These are phyloP conservation scores for Phrynosoma blainvillii DNA, from an alignment of 2,113 vertebrate genomes.

Conservation along the genomic window DNA sequence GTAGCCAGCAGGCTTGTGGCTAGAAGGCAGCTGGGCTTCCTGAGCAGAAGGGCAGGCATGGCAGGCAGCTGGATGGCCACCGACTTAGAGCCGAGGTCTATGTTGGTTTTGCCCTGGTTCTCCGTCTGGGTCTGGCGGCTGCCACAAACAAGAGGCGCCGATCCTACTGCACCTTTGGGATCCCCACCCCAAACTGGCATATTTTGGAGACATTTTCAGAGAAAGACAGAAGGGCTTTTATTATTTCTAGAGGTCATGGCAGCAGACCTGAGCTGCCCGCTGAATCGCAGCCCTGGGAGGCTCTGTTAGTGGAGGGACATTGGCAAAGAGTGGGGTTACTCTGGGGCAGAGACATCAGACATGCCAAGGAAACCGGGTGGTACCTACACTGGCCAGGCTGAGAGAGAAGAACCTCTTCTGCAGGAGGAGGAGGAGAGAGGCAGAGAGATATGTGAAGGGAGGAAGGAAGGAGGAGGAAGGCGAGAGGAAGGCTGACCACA, in stretches of 20 bases:
- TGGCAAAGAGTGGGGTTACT: conserved; percentile 12
- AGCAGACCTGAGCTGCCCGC: background rate
- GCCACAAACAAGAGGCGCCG: fast-evolving
- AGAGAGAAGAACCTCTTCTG: conserved; percentile 74
- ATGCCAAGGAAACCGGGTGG: conserved; percentile 24
- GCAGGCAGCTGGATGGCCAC: background rate
- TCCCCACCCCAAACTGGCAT: too few species aligned
- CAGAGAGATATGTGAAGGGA: background rate
- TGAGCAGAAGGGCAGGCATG: background rate
- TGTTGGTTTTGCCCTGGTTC: background rate
- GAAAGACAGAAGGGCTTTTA: background rate
- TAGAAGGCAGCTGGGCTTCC: background rate
- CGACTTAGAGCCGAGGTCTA: too few species aligned
- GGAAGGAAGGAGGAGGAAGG: background rate
- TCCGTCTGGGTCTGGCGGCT: too few species aligned
- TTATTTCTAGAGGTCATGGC: background rate
- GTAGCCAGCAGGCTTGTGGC: background rate
- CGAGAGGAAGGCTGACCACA: too few species aligned
- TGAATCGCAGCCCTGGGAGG: too few species aligned
- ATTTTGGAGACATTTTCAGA: too few species aligned
- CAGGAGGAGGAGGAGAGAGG: conserved; percentile 24
- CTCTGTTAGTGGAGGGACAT: background rate
- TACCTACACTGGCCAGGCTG: conserved; percentile 70
- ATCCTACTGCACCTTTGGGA: too few species aligned
- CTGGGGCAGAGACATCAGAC: conserved; percentile 24